Conservation (phyloP, 1,140 invertebrate species). For the Formica selysi region DNA sequence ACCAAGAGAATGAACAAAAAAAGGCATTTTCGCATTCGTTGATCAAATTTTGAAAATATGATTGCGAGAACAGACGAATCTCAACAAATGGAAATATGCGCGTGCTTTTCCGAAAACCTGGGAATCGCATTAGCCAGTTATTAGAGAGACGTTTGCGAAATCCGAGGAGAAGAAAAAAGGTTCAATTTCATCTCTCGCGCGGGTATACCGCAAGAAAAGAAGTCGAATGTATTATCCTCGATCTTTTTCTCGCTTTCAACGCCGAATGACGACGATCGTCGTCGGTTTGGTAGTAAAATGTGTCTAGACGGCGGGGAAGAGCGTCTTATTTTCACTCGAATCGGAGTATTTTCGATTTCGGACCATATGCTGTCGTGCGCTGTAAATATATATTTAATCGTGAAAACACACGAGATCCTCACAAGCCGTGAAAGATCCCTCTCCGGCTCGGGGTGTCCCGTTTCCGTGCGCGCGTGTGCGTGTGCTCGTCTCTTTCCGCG, state of each 20-base stretch:
- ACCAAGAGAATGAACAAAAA: constrained; percentile 8
- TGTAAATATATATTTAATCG: constrained; percentile 55
- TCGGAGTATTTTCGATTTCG: not conserved
- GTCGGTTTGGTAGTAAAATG: constrained; percentile 49
- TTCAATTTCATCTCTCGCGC: not conserved
- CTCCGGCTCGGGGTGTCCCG: not conserved
- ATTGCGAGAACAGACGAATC: constrained; percentile 7
- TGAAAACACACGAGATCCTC: not conserved
- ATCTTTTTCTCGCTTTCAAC: constrained; percentile 21
- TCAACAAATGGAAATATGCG: not conserved
- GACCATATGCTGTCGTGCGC: constrained; percentile 11
- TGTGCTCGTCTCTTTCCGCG: constrained; percentile 42
- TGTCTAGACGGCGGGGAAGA: not conserved
- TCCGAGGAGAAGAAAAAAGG: not conserved
- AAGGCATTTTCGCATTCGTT: constrained; percentile 14
- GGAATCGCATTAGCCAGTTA: not conserved
- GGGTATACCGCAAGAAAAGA: constrained; percentile 2
- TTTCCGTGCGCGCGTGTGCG: constrained; percentile 3
- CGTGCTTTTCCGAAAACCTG: constrained; percentile 27
- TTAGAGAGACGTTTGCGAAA: constrained; percentile 5
- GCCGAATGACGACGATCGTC: not conserved
- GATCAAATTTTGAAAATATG: constrained; percentile 16
- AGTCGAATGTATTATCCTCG: constrained; percentile 12
- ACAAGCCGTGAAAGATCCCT: not conserved
- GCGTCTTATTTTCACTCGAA: not conserved